Base-by-base conservation (phyloP, 2,888 invertebrate species). In the Magallana nippona region DNA sequence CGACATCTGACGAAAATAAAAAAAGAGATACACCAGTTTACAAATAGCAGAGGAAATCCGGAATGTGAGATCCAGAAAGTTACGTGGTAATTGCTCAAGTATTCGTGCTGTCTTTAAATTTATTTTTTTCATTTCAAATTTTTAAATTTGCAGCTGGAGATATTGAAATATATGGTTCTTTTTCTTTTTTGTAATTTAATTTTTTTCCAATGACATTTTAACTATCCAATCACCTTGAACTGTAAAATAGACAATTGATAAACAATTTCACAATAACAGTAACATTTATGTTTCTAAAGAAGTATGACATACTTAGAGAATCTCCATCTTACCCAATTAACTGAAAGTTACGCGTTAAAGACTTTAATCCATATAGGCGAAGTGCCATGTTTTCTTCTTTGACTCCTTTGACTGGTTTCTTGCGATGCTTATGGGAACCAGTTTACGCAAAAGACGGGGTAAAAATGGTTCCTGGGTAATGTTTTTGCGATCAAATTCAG, bases 1-100 rank as follows among this genome's bases (percentile, higher is more conserved):
- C 90, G 81, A 8, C 84, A 83, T 19, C 89, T 89, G 86, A 79
- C 88, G 86, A 11, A 78, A 55, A 63, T 82, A 79, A 81, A 63
- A 78, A 79, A 19, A 17, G n/a, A 60, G 5, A 44, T 8, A 44
- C 44, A 44, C 2, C 32, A 32, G 32, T 44, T 44, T 44, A 44
- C 44, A 60, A 17, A 17, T n/a, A n/a, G n/a, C 60, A 17, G 71
- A 71, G 71, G 71, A 71, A 71, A 71, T 71, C 15, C 71, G 71
- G 27, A 27, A 2, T 71, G 8, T 27, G 3, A n/a, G 5, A 60
- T 60, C n/a, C 60, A 3, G 8, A 44, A 8, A 8, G 8, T 44
- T 44, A 44, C 44, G 8, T 44, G 44, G 5, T 44, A 44, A 8
- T n/a, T 15, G 1, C n/a, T 60, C n/a, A 17, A 60, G 8, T 60